Evolutionary conservation across 1,140 invertebrate genomes (phyloP), one percentile per base, ranked within the genome.

Genomic region (Triops cancriformis): DNA sequence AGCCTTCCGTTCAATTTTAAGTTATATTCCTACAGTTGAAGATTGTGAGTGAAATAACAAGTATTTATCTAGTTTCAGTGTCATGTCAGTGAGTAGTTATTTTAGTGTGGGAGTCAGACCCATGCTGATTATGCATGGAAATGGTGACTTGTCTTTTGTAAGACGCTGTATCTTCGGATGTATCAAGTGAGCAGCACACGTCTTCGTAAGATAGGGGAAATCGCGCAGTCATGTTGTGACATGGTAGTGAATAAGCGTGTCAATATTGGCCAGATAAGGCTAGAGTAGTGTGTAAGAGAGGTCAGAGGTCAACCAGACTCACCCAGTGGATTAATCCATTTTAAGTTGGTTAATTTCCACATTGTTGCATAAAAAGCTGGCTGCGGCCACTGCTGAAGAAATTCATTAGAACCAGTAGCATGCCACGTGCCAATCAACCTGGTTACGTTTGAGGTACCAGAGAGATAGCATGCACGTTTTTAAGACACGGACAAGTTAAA

Each of bases 271-370:
- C 51, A 64, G 23, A 64, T 64, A 64, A 64, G 23, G 51, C 51
- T 23, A 64, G 51, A 64, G 51, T 64, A 64, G 51, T 64, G 51
- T 64, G 51, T 64, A 64, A 64, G 51, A 64, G 51, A 64, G 43
- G 43, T 64, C 51, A 64, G 51, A 64, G 51, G 51, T 64, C 51
- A 64, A 64, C 51, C 51, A 64, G 51, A 64, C 51, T 64, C 51
- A 64, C 51, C 51, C 51, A 23, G 1, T 64, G 14, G 51, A 64
- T 64, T 64, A 64, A 64, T 64, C 51, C 51, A 23, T 64, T 64
- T 64, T 64, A 64, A 64, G 23, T 23, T 18, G n/a, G 51, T 64
- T 64, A 64, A 64, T 64, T 10, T 64, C 51, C 51, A 64, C 51
- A 64, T 64, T 64, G n/a, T 23, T 64, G 51, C 51, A 7, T n/a